Percentiles rank a stretch among this genome's conserved stretches.
phyloP scores from a whole-genome alignment of 2,797 vertebrate genomes.

The Meriones psammophilus region DNA sequence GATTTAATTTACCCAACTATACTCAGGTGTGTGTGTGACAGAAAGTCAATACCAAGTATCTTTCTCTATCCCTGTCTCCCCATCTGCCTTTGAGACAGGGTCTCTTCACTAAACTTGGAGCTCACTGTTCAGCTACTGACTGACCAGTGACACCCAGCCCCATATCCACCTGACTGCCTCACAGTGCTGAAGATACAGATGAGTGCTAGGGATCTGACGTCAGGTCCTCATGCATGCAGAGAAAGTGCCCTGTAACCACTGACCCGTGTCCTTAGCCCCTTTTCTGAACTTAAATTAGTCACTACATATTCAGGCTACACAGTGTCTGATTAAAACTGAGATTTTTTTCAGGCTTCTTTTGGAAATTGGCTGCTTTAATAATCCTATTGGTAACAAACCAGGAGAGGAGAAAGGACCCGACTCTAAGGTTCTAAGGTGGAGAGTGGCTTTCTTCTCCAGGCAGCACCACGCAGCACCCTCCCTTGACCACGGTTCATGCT shows the following conservation, averaged over 20 bases:
- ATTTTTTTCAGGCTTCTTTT: conserved; percentile 26
- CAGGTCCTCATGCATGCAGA: not conserved
- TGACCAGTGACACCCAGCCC: not conserved
- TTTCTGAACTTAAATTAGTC: conserved; percentile 29
- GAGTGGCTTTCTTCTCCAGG: not conserved
- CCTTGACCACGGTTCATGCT: not conserved
- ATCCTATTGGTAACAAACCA: no score
- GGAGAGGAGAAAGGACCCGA: not conserved
- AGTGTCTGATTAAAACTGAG: not conserved
- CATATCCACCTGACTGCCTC: not conserved
- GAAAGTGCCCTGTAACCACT: not conserved
- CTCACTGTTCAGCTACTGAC: not conserved
- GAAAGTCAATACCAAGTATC: not conserved
- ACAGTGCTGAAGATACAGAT: not conserved
- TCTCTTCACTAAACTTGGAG: not conserved
- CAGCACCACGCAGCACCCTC: not conserved
- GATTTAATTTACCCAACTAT: conserved; percentile 49
- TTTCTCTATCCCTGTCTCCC: not conserved
- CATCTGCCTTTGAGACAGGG: not conserved
- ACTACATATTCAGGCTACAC: not conserved
- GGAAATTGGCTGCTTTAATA: not conserved
- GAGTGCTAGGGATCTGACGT: not conserved
- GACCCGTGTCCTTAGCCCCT: not conserved
- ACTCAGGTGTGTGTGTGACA: not conserved
- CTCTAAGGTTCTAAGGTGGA: not conserved